phyloP scores from a whole-genome alignment of 1,140 invertebrate species.

The Chelonus insularis region DNA sequence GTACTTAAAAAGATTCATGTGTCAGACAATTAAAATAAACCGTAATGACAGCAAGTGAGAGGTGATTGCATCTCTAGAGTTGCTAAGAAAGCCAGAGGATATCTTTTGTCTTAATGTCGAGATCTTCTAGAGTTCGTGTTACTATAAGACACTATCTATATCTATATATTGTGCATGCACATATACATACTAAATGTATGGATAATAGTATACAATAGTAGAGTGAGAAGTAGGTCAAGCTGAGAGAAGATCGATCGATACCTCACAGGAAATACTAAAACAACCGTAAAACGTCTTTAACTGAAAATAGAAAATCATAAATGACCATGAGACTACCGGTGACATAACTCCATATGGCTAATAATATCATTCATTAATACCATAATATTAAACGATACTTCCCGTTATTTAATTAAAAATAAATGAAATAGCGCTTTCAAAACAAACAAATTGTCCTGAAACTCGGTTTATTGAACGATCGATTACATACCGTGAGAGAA shows the following conservation, averaged over 20 bases:
- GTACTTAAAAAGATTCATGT: background rate
- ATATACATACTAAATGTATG: background rate
- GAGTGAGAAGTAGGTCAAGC: constrained; percentile 24
- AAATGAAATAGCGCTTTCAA: too few species aligned
- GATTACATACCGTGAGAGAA: too few species aligned
- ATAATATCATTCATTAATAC: too few species aligned
- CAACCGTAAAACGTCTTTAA: constrained; percentile 11
- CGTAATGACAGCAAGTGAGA: constrained; percentile 5
- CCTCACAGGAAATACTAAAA: constrained; percentile 15
- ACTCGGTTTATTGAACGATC: too few species aligned
- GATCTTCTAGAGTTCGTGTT: background rate
- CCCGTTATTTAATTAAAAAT: too few species aligned
- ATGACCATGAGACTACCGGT: background rate
- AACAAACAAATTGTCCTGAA: too few species aligned
- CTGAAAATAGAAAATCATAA: constrained; percentile 1
- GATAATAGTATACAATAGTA: constrained; percentile 1
- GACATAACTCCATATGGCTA: too few species aligned
- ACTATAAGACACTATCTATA: background rate
- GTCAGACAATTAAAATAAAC: constrained; percentile 2
- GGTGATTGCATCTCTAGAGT: background rate
- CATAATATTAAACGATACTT: too few species aligned
- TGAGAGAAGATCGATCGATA: constrained; percentile 20
- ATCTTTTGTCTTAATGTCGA: constrained; percentile 2
- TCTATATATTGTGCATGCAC: too few species aligned
- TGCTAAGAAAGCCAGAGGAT: background rate